Evolutionary conservation across 2,888 invertebrate species (phyloP), one percentile per base, ranked within the genome.

Genomic region (Pilophorus perplexus): DNA sequence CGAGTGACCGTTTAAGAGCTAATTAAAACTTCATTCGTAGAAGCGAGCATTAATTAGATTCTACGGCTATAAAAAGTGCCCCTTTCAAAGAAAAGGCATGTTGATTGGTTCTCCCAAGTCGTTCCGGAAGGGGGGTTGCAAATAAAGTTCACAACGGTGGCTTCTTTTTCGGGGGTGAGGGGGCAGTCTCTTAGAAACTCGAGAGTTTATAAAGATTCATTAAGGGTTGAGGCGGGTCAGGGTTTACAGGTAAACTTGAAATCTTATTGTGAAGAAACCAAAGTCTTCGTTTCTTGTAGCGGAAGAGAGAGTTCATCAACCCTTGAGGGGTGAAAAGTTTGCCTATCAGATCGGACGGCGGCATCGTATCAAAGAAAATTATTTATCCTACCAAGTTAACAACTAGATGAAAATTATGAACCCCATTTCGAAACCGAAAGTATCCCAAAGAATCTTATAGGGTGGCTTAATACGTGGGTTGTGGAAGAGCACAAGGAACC

Each of bases 21-120:
- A 46, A 46, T 46, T 46, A 46, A 46, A 46, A 46, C 46, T 46
- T 46, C 46, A 46, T 46, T 46, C 25, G 46, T 23, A 46, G 23
- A 46, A 10, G 46, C 12, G 25, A 20, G 14, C 42, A 46, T 46
- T 46, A 46, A 46, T 46, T 10, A 46, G 46, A 46, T 46, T 46
- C 46, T 22, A n/a, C 14, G 23, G 23, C 23, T 46, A 46, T 46
- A n/a, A 46, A 46, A 23, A 22, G 46, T 46, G 25, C 46, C 25
- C 25, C 22, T 25, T 46, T 46, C 46, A 46, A 46, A 46, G 46
- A 46, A 20, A 46, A 46, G 46, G 46, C 25, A 46, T 46, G 46
- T 46, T 46, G 46, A 23, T 46, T 46, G 46, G 46, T 46, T 46
- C 14, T 25, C 46, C 46, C n/a, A 46, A 46, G 25, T n/a, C n/a